A percentile compares a stretch with the other conserved stretches of the same genome.
Conservation (phyloP, 2,888 invertebrate genomes). For the Itoplectis maculator region DNA sequence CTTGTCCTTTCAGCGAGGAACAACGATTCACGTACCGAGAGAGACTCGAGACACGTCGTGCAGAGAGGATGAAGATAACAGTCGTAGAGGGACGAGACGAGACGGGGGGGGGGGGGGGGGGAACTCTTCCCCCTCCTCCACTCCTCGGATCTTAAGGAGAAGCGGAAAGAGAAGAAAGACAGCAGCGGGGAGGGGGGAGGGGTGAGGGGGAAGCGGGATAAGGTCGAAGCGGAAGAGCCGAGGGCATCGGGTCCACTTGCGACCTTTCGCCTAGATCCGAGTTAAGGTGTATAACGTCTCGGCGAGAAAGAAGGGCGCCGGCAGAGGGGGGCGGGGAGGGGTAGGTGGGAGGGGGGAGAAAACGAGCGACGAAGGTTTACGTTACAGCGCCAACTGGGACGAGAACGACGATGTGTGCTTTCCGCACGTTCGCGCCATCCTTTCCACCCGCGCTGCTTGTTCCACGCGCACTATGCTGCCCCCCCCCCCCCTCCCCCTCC, state of each 20-base stretch:
- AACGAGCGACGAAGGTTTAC: constrained; percentile 31
- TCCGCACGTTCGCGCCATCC: constrained; percentile 61
- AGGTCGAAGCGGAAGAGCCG: constrained; percentile 23
- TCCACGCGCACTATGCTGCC: constrained; percentile 49
- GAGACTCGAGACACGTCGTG: constrained; percentile 18
- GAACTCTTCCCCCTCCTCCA: too few relatives aligned
- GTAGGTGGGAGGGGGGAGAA: too few relatives aligned
- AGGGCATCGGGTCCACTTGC: constrained; percentile 28
- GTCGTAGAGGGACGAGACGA: not conserved
- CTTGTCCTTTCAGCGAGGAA: constrained; percentile 19
- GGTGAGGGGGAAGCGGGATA: not conserved
- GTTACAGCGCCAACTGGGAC: constrained; percentile 28
- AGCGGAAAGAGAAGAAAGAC: not conserved
- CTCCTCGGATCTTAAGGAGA: too few relatives aligned
- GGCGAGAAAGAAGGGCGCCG: too few relatives aligned
- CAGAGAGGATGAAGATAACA: constrained; percentile 22
- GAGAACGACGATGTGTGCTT: constrained; percentile 37
- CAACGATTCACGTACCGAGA: constrained; percentile 3
- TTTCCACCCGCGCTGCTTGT: constrained; percentile 41
- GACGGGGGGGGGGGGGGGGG: not conserved
- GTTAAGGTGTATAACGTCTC: constrained; percentile 40
- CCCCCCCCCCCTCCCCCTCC: too few relatives aligned
- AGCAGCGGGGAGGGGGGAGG: not conserved
- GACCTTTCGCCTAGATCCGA: constrained; percentile 38
- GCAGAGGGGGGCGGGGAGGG: too few relatives aligned